These are phyloP conservation scores for Pristionchus japonicus DNA, from an alignment of 2,888 invertebrate species.

Conservation along the genomic window DNA sequence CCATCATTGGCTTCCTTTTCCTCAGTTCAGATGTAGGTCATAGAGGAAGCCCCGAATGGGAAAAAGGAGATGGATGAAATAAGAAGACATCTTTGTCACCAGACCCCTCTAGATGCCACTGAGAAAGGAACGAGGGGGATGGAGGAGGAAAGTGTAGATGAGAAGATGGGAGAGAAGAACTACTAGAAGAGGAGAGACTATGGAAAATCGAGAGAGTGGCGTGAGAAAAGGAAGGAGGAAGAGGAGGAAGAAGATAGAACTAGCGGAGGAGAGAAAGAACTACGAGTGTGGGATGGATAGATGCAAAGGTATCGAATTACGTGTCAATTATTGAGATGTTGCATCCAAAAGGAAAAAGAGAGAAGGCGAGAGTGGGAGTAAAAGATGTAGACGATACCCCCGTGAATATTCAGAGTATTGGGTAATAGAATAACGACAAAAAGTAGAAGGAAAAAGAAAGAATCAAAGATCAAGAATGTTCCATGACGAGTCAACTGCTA, in stretches of 20 bases:
- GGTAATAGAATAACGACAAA: not conserved
- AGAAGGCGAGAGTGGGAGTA: not conserved
- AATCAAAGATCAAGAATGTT: not conserved
- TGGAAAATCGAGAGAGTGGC: not conserved
- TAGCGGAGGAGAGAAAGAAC: not conserved
- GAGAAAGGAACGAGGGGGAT: not conserved
- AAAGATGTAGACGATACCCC: not conserved
- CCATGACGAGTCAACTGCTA: too few relatives aligned
- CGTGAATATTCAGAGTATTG: not conserved
- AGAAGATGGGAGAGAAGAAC: not conserved
- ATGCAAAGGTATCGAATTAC: not conserved
- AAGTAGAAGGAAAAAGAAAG: not conserved
- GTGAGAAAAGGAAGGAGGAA: not conserved
- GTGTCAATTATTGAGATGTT: conserved; percentile 12
- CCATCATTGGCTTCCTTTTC: not conserved
- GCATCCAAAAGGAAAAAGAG: not conserved
- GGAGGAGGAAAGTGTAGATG: not conserved
- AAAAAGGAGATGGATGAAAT: not conserved
- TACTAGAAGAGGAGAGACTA: not conserved
- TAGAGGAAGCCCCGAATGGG: not conserved
- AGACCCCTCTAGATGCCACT: not conserved
- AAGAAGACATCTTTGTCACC: not conserved
- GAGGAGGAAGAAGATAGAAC: not conserved
- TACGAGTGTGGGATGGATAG: not conserved
- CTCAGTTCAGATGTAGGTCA: not conserved